Percentiles rank a stretch among this genome's conserved stretches.
Conservation (phyloP, 2,797 vertebrate genomes). For the Macropodus opercularis region DNA sequence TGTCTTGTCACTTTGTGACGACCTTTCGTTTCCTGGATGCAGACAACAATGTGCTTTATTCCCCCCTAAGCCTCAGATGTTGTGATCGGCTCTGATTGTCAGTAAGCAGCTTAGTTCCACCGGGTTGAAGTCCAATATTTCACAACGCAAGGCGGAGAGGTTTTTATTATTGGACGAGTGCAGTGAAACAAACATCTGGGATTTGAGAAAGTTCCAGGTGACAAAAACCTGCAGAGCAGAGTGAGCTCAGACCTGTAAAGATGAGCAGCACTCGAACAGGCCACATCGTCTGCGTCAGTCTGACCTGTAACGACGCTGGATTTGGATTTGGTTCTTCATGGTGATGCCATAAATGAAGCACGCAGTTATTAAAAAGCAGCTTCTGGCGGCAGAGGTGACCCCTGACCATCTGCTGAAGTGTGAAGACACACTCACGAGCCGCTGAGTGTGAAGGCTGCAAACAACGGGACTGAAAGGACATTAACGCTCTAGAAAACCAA, state of each 20-base stretch:
- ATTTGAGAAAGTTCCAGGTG: conserved; percentile 33
- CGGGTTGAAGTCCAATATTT: conserved; percentile 52
- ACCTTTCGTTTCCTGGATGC: conserved; percentile 26
- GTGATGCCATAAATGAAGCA: no score
- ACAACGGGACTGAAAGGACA: no score
- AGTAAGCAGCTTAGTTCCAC: conserved; percentile 75
- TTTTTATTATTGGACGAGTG: conserved; percentile 42
- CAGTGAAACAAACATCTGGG: conserved; percentile 50
- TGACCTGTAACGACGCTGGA: no score
- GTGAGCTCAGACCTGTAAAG: no score
- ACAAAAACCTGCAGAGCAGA: conserved; percentile 9
- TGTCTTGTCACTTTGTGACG: no score
- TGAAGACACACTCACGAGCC: no score
- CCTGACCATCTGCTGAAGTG: conserved; percentile 9
- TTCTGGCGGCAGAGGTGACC: conserved; percentile 8
- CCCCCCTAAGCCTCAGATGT: conserved; percentile 59
- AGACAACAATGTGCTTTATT: conserved; percentile 62
- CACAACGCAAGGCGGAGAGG: conserved; percentile 37
- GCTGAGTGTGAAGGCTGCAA: no score
- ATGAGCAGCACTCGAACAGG: no score
- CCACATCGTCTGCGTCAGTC: no score
- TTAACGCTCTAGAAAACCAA: no score
- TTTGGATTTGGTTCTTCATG: no score
- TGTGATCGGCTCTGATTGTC: conserved; percentile 74
- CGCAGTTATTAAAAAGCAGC: neutral